Evolutionary conservation across 2,113 vertebrate genomes (phyloP).

Genomic region (Zapornia atra): DNA sequence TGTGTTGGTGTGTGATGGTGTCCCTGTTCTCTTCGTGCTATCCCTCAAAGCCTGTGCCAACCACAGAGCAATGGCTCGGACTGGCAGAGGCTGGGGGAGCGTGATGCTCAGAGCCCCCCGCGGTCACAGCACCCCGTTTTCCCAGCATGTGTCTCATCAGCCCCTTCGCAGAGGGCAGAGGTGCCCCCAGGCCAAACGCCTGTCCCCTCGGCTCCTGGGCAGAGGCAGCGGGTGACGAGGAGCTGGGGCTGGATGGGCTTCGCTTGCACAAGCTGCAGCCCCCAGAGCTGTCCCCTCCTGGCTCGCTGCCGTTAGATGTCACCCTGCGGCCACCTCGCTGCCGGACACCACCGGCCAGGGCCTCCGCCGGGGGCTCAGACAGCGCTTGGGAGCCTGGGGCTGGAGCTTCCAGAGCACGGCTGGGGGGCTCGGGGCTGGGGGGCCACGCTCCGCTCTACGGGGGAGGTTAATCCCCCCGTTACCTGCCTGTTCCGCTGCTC

Average conservation of each 20-base stretch:
- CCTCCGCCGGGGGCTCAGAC: accelerated
- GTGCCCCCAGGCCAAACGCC: not conserved
- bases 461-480: not conserved
- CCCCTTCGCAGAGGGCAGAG: not conserved
- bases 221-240: not conserved
- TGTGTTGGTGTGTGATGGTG: accelerated
- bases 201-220: not conserved
- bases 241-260: not conserved
- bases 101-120: accelerated
- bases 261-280: accelerated
- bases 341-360: accelerated
- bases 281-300: not conserved
- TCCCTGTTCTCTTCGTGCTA: accelerated
- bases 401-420: not conserved
- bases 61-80: accelerated
- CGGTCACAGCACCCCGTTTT: not conserved
- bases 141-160: not conserved
- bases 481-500: not conserved
- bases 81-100: accelerated
- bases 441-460: not conserved
- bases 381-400: accelerated
- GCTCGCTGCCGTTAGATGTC: slow-evolving; percentile 8
- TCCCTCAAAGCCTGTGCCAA: accelerated
- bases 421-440: not conserved
- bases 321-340: not conserved